Evolutionary conservation across 64 coral and sea anemone species (phyloP).

Genomic region (Acropora tenuis): DNA sequence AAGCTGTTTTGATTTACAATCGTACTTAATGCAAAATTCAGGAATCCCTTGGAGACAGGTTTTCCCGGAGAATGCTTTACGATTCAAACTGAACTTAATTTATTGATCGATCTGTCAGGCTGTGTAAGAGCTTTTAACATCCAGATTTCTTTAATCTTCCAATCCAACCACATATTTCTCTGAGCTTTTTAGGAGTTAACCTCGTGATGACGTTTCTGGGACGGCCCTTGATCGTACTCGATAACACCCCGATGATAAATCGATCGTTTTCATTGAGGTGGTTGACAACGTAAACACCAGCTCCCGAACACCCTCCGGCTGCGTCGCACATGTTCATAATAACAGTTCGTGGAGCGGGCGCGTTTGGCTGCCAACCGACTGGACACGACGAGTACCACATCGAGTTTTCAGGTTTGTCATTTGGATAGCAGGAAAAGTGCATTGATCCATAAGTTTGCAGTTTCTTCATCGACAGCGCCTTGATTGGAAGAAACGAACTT

Average conservation of each 20-base stretch:
- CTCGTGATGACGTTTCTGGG: constrained; percentile 20
- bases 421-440: constrained; percentile 40
- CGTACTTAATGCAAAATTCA: no score
- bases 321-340: constrained; percentile 42
- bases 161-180: constrained; percentile 45
- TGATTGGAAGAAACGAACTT: constrained; percentile 8
- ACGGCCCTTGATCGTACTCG: background rate
- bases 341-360: background rate
- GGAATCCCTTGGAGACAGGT: background rate
- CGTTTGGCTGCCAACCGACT: constrained; percentile 20
- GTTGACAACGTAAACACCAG: background rate
- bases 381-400: constrained; percentile 50
- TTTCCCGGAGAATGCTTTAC: background rate
- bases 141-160: constrained; percentile 25
- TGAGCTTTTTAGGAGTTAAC: constrained; percentile 14
- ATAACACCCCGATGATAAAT: constrained; percentile 29
- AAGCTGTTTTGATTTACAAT: no score
- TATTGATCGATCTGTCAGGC: background rate
- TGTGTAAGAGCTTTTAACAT: background rate
- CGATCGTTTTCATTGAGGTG: background rate
- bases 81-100: background rate
- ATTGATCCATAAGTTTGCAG: background rate
- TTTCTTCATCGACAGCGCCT: constrained; percentile 4
- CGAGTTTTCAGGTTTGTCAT: constrained; percentile 14
- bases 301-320: constrained; percentile 24